A percentile compares a stretch with the other conserved stretches of the same genome.
phyloP scores from a whole-genome alignment of 2,888 invertebrate genomes.

The Lampropteryx suffumata region DNA sequence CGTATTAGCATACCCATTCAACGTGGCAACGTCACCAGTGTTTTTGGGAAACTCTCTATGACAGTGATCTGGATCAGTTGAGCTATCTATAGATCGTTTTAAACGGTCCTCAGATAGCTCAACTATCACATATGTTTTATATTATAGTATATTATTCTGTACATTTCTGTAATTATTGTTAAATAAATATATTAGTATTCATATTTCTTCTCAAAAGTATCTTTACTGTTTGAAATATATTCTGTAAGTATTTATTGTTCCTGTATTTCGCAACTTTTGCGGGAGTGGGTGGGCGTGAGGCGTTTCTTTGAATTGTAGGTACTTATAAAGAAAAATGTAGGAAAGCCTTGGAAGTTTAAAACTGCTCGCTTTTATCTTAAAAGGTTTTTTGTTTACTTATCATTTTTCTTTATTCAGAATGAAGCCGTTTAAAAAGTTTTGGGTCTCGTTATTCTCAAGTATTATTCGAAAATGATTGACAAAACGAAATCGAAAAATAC shows the following conservation, averaged over 20 bases:
- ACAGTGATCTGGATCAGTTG: no score
- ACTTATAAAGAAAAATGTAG: conserved; percentile 16
- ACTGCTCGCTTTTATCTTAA: conserved; percentile 15
- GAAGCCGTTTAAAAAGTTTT: conserved; percentile 6
- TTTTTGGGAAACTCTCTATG: no score
- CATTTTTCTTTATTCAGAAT: conserved; percentile 10
- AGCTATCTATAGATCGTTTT: no score
- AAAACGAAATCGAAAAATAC: no score
- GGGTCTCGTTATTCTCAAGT: background rate
- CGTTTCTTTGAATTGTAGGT: conserved; percentile 19
- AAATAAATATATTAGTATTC: no score
- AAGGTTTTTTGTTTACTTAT: conserved; percentile 5
- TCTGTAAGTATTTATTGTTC: background rate
- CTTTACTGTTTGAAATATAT: conserved; percentile 5
- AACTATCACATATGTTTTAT: no score
- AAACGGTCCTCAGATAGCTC: no score
- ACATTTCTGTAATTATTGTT: no score
- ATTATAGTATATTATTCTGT: no score
- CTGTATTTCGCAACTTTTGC: conserved; percentile 10
- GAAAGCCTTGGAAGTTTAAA: conserved; percentile 18
- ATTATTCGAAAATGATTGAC: no score
- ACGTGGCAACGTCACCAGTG: no score
- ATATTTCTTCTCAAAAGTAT: background rate
- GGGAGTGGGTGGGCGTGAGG: conserved; percentile 11
- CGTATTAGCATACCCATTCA: no score